Evolutionary conservation across 2,113 vertebrate species (phyloP), one percentile per base, ranked within the genome.

Genomic region (Spea bombifrons): DNA sequence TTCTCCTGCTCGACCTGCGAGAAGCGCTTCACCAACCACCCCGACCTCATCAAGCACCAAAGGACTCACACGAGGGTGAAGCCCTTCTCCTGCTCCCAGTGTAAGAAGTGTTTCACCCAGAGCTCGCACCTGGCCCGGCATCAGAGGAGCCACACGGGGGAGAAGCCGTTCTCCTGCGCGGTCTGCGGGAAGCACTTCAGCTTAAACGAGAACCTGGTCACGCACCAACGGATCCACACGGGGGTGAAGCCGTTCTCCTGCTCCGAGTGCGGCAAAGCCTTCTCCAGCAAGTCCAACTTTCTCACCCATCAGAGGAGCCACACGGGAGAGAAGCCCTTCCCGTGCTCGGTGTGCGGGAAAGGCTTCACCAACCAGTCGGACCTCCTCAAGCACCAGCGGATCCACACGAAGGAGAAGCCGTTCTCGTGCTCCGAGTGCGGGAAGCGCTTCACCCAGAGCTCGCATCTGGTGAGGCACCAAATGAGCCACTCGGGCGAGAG

Each of bases 201-300:
- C 49, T 68, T 71, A 4, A 59, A 71, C 30, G 78, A 76, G 50
- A 76, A 76, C 47, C 75, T 82, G 66, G 76, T 75, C 76, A 79
- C 71, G 73, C 75, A 7, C 30, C 30, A 30, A 2, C 30, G 30
- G 30, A 30, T 30, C 30, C 30, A 30, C 30, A 30, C 30, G 30
- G 76, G 75, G 48, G 70, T 66, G 47, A 82, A 74, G 75, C 70
- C 75, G 8, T 82, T 69, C 64, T 13, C 71, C 71, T 83, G 82
- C 48, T 52, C 64, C 13, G 68, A 78, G 45, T 81, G 78, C 30
- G 68, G 67, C 10, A 78, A 57, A 73, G 84, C 84, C 75, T 89
- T 89, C 74, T 86, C 85, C 70, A 83, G 86, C 30, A 30, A 30
- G 30, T 30, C 30, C 30, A 30, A 30, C 30, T 30, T 30, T 2